Conservation (phyloP, 2,797 vertebrate genomes). For the Sebastes goodei region DNA sequence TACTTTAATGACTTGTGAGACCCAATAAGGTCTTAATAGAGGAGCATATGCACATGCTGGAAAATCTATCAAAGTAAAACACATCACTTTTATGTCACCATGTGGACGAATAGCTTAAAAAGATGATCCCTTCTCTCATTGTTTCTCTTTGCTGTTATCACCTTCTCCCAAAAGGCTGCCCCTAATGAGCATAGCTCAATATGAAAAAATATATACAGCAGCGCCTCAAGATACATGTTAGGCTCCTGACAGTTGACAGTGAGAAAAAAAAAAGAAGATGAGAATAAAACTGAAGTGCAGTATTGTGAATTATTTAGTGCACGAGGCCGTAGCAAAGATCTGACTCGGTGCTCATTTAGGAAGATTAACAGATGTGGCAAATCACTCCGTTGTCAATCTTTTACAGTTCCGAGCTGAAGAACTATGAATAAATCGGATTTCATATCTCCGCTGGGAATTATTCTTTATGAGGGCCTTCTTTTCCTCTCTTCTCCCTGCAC, state of each 20-base stretch:
- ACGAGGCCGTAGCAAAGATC: constrained; percentile 71
- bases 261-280: constrained; percentile 56
- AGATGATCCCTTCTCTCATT: constrained; percentile 9
- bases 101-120: constrained; percentile 18
- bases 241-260: constrained; percentile 70
- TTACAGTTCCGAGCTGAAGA: constrained; percentile 62
- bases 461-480: constrained; percentile 64
- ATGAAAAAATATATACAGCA: constrained; percentile 25
- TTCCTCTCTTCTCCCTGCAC: constrained; percentile 46
- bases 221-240: constrained; percentile 39
- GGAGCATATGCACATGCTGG: not conserved
- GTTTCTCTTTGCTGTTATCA: constrained; percentile 43
- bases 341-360: constrained; percentile 75
- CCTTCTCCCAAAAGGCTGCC: constrained; percentile 24
- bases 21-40: constrained; percentile 13
- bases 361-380: constrained; percentile 81
- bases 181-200: constrained; percentile 53
- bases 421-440: constrained; percentile 77
- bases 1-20: constrained; percentile 23
- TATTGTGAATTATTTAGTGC: constrained; percentile 82
- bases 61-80: constrained; percentile 23
- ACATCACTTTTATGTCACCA: constrained; percentile 34
- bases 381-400: constrained; percentile 78
- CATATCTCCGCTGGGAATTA: constrained; percentile 63
- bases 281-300: constrained; percentile 73